These are phyloP conservation scores for Leptinotarsa tumamoca DNA, from an alignment of 2,888 invertebrate species.

Conservation along the genomic window DNA sequence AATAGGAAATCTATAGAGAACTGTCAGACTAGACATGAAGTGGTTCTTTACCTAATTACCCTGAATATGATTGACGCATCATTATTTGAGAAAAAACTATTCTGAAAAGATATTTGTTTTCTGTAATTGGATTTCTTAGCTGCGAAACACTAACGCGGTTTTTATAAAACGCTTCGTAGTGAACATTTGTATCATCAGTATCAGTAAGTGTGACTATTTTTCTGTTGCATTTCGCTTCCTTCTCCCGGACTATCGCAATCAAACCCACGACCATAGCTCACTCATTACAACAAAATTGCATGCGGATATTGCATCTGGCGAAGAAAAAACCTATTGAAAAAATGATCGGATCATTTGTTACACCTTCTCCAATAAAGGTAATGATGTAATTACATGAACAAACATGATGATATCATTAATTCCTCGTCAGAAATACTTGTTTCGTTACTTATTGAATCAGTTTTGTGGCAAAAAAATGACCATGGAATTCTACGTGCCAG, in stretches of 20 bases:
- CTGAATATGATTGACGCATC: too few species aligned
- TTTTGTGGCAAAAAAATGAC: constrained; percentile 45
- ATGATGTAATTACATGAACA: constrained; percentile 52
- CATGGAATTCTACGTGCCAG: constrained; percentile 41
- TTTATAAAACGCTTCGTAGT: too few species aligned
- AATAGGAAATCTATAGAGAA: too few species aligned
- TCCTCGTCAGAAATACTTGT: constrained; percentile 49
- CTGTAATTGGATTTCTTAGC: too few species aligned
- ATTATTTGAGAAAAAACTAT: too few species aligned
- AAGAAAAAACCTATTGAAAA: constrained; percentile 32
- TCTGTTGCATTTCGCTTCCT: too few species aligned
- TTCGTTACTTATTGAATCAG: constrained; percentile 47
- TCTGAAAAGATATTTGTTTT: too few species aligned
- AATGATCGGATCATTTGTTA: constrained; percentile 45
- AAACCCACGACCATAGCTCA: constrained; percentile 14
- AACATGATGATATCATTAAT: constrained; percentile 54
- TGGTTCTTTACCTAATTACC: too few species aligned
- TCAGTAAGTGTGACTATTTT: too few species aligned
- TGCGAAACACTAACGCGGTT: too few species aligned
- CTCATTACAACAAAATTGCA: constrained; percentile 30
- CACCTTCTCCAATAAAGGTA: constrained; percentile 48
- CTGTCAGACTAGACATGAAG: too few species aligned
- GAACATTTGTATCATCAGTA: too few species aligned
- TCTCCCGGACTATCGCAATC: neutral
- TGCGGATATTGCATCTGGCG: constrained; percentile 35